Evolutionary conservation across 2,888 invertebrate species (phyloP).

Genomic region (Suillia variegata): DNA sequence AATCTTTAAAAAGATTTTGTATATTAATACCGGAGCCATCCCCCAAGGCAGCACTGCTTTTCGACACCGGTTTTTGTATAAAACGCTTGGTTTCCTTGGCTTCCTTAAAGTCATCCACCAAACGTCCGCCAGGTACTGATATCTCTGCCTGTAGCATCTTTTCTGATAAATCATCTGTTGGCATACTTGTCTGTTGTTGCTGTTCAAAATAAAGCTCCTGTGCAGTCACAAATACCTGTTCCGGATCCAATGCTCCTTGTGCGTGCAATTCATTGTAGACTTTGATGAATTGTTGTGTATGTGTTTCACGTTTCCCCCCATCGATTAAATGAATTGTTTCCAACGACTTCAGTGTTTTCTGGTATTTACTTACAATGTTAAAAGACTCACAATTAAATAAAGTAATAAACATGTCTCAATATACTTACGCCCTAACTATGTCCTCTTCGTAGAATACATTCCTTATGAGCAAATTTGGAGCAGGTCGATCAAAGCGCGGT

Average conservation of each 20-base stretch:
- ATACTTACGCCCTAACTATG: constrained; percentile 76
- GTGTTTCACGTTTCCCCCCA: constrained; percentile 48
- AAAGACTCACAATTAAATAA: too few species aligned
- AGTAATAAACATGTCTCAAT: too few species aligned
- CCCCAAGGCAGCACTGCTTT: constrained; percentile 27
- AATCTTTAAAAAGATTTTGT: constrained; percentile 34
- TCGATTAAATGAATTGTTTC: too few species aligned
- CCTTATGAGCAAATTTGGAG: constrained; percentile 67
- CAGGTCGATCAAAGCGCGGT: constrained; percentile 76
- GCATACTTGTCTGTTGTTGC: too few species aligned
- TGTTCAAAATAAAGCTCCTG: constrained; percentile 60
- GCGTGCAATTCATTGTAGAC: constrained; percentile 67
- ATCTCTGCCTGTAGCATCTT: constrained; percentile 9
- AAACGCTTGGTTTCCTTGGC: constrained; percentile 26
- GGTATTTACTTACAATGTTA: too few species aligned
- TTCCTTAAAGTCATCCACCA: constrained; percentile 40
- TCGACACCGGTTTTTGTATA: not conserved
- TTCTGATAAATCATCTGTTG: constrained; percentile 24
- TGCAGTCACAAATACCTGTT: constrained; percentile 63
- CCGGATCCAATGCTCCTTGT: constrained; percentile 65
- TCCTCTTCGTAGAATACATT: constrained; percentile 86
- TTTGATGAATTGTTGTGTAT: constrained; percentile 68
- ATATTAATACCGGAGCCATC: constrained; percentile 42
- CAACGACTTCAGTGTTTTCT: not conserved
- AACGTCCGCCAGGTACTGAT: constrained; percentile 18